Base-by-base conservation (phyloP, 2,113 vertebrate species). In the Arothron firmamentum region DNA sequence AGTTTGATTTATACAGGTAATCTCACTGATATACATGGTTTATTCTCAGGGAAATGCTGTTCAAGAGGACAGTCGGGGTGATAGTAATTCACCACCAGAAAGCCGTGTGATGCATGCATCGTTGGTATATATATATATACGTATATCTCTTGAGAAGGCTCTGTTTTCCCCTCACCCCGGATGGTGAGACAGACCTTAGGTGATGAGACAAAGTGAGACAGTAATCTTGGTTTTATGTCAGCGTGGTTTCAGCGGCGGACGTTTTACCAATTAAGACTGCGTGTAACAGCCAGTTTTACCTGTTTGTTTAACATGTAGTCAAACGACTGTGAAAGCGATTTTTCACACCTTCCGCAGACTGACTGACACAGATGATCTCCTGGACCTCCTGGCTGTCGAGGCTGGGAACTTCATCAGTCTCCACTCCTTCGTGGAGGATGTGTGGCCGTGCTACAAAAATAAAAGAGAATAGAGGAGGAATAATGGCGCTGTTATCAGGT, bases 221-320 rank as follows among this genome's bases (percentile, higher is more conserved):
- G 68, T 79, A 72, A 83, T 86, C 76, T 66, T 75, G 76, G 45
- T 78, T 76, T 81, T 81, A 76, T 78, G 81, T 87, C 82, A 84
- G 72, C 28, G 56, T 56, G 63, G 52, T 72, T 70, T 78, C 62
- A 67, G 70, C 63, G 8, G 57, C 15, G 41, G 23, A 52, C 61
- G 64, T 73, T 85, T 85, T 75, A 74, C 72, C 70, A 88, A 87
- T 88, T 85, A 85, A 82, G 73, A 3, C 14, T 61, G 2, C 16
- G 18, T 63, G 69, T 47, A 75, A 56, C 71, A 82, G 72, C 59
- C 77, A 64, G 59, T 56, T 61, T 59, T 47, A 65, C 49, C 59
- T 81, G 85, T 87, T 83, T 85, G 71, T 81, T 75, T 86, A 80
- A 80, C 73, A 79, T 74, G 67, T 67, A 72, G 72, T 61, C 25